Base-by-base conservation (phyloP, 2,113 vertebrate species). In the Chascanopsetta lugubris region DNA sequence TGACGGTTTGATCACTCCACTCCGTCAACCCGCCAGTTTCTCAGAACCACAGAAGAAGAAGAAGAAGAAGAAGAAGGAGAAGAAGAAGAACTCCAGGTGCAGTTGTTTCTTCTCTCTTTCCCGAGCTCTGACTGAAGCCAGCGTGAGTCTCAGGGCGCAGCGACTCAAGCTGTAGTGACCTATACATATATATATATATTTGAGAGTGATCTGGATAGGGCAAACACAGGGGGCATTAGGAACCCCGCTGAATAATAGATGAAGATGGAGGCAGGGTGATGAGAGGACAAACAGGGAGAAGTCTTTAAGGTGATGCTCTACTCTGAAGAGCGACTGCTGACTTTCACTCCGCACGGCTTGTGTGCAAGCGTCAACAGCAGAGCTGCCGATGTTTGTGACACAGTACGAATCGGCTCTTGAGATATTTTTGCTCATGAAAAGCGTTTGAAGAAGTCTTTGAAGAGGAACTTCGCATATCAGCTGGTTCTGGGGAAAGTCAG, bases 241-340 rank as follows among this genome's bases (percentile, higher is more conserved):
- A 42, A 47, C 26, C 15, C 20, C 13, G 54, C n/a, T 82, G 30
- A 84, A 76, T 84, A 77, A 84, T 75, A 42, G 49, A 83, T 75
- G 57, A 67, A 47, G 49, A 68, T 40, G 22, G 15, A 60, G 72
- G 53, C 26, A 29, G 26, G 12, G 10, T 25, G 27, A 32, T 29
- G 63, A 1, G 20, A 29, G 45, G 15, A 12, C 3, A 34, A 20
- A 15, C 2, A 24, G n/a, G 6, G 48, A 50, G 13, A 61, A 48
- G 43, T 0, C 45, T 64, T 68, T 61, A 26, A 54, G 61, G 48
- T 38, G n/a, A 17, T 18, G 40, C 20, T 50, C 46, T 29, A 51
- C 17, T 56, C 15, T 11, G 7, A 61, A 47, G n/a, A n/a, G n/a
- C n/a, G n/a, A n/a, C n/a, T n/a, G n/a, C n/a, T n/a, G n/a, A n/a